phyloP scores from a whole-genome alignment of 2,888 invertebrate genomes.

The Argyresthia goedartella region DNA sequence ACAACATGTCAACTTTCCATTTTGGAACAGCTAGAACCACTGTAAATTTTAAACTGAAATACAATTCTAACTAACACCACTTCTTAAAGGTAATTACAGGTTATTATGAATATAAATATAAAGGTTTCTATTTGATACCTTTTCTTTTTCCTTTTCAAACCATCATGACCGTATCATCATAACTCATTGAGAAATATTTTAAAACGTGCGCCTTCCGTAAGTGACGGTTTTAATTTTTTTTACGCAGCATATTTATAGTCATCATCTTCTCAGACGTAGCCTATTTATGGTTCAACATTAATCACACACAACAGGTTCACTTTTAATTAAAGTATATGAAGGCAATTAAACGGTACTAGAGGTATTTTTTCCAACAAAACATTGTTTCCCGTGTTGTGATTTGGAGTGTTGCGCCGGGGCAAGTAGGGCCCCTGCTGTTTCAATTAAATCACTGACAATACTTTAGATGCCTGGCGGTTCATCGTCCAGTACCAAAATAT shows the following conservation, averaged over 20 bases:
- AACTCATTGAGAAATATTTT: not conserved
- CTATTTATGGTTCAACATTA: slow-evolving; percentile 46
- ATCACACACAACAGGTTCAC: slow-evolving; percentile 37
- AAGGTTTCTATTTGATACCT: too few species aligned
- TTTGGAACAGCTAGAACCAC: too few species aligned
- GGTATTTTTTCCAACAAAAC: slow-evolving; percentile 57
- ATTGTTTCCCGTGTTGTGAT: slow-evolving; percentile 52
- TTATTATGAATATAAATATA: too few species aligned
- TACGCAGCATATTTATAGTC: slow-evolving; percentile 15
- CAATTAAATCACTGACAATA: slow-evolving; percentile 69
- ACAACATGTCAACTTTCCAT: not conserved
- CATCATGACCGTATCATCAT: not conserved
- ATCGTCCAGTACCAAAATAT: slow-evolving; percentile 9
- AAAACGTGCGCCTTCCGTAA: not conserved
- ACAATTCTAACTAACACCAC: too few species aligned
- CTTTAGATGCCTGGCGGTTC: slow-evolving; percentile 55
- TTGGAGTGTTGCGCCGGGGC: slow-evolving; percentile 30
- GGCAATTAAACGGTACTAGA: slow-evolving; percentile 57
- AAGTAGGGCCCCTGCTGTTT: slow-evolving; percentile 59
- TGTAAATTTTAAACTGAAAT: too few species aligned
- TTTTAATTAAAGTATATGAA: slow-evolving; percentile 57
- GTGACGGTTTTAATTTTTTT: slow-evolving; percentile 3
- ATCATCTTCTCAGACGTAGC: slow-evolving; percentile 21
- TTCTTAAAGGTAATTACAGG: too few species aligned
- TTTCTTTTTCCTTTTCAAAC: not conserved